Conservation (phyloP, 2,113 vertebrate genomes). For the Triplophysa tibetana region DNA sequence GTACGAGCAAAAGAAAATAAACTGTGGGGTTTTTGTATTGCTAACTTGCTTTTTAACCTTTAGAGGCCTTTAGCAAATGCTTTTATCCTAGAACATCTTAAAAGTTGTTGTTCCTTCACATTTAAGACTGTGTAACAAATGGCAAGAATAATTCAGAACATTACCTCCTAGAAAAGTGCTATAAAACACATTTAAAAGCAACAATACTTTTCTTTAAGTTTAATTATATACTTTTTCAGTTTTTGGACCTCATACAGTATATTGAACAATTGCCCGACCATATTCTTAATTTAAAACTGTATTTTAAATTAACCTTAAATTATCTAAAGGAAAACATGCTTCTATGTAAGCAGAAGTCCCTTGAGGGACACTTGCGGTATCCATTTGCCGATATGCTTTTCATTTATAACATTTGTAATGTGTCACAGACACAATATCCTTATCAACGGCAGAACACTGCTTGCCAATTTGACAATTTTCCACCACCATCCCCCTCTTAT, state of each 20-base stretch:
- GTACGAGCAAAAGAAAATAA: too few species aligned
- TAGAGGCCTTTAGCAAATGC: neutral
- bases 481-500: slow-evolving; percentile 1
- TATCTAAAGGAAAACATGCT: slow-evolving; percentile 30
- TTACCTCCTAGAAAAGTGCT: too few species aligned
- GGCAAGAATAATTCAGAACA: neutral
- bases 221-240: too few species aligned
- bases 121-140: neutral
- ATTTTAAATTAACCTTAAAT: neutral
- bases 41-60: too few species aligned
- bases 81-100: neutral
- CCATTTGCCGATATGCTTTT: slow-evolving; percentile 40
- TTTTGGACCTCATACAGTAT: too few species aligned
- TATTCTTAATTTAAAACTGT: neutral
- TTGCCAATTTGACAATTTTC: slow-evolving; percentile 46
- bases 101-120: too few species aligned
- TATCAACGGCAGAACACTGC: slow-evolving; percentile 59
- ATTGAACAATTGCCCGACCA: neutral
- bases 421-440: slow-evolving; percentile 55
- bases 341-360: slow-evolving; percentile 42
- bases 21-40: neutral
- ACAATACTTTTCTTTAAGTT: too few species aligned
- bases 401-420: slow-evolving; percentile 63
- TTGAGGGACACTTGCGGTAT: slow-evolving; percentile 58
- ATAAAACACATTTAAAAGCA: too few species aligned